Evolutionary conservation across 2,888 invertebrate species (phyloP).

Genomic region (Drosophila suboccidentalis): DNA sequence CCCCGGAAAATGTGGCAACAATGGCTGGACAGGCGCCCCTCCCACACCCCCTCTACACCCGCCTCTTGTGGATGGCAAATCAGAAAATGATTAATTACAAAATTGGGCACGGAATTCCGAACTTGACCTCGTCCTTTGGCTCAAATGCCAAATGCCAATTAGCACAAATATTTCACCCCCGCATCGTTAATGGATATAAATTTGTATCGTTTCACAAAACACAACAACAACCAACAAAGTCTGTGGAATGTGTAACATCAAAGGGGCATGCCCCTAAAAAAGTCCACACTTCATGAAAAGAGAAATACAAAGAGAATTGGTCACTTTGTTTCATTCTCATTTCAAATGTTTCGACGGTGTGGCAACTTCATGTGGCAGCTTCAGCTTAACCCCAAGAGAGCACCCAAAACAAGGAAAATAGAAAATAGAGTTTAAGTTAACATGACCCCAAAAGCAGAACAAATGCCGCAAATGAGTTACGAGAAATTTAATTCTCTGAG

Average conservation of each 20-base stretch:
- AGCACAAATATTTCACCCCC: slow-evolving; percentile 68
- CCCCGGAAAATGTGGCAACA: slow-evolving; percentile 31
- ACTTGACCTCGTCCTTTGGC: slow-evolving; percentile 40
- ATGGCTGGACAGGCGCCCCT: not conserved
- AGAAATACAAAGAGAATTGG: not conserved
- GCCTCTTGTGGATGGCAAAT: slow-evolving; percentile 54
- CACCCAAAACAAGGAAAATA: not conserved
- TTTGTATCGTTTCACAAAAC: slow-evolving; percentile 38
- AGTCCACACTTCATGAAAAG: not conserved
- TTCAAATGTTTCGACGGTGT: slow-evolving; percentile 4
- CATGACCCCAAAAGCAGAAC: slow-evolving; percentile 1
- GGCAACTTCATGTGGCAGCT: slow-evolving; percentile 15
- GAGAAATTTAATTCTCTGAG: not conserved
- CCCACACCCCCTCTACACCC: not conserved
- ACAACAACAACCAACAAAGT: not conserved
- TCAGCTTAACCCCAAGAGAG: not conserved
- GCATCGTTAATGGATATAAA: slow-evolving; percentile 67
- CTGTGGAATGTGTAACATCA: slow-evolving; percentile 32
- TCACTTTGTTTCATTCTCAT: not conserved
- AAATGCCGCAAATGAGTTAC: not conserved
- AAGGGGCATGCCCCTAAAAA: slow-evolving; percentile 26
- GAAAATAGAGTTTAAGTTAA: not conserved
- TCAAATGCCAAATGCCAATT: slow-evolving; percentile 68
- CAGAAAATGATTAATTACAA: slow-evolving; percentile 76
- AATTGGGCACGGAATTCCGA: slow-evolving; percentile 34